These are phyloP conservation scores for Galerucella nymphaeae DNA, from an alignment of 2,888 invertebrate species.

Conservation along the genomic window DNA sequence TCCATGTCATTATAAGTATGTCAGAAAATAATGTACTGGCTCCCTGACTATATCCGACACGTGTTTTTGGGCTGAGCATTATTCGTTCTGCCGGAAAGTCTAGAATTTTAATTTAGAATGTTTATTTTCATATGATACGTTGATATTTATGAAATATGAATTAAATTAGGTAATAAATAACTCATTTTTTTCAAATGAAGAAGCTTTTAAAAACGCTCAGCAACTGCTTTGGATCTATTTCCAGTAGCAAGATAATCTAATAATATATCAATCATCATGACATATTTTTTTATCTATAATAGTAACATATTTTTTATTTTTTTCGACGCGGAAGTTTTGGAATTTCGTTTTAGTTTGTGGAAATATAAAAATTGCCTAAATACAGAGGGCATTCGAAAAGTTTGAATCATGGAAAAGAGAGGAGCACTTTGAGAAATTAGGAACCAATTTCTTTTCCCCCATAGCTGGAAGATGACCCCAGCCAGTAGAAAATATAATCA, in stretches of 20 bases:
- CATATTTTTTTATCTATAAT: constrained; percentile 4
- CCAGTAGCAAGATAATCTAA: not conserved
- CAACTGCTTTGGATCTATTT: not conserved
- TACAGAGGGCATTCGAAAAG: too few species aligned
- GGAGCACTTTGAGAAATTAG: too few species aligned
- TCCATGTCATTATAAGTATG: too few species aligned
- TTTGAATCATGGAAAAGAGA: too few species aligned
- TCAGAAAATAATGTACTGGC: not conserved
- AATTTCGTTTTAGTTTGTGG: not conserved
- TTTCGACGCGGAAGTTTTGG: not conserved
- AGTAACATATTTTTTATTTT: not conserved
- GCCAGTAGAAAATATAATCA: too few species aligned
- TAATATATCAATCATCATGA: not conserved
- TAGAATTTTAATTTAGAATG: constrained; percentile 8
- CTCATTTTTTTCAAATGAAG: not conserved
- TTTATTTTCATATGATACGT: not conserved
- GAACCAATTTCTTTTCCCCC: too few species aligned
- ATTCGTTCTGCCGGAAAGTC: not conserved
- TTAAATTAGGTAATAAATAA: constrained; percentile 11
- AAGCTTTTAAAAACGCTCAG: not conserved
- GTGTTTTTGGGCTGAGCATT: not conserved
- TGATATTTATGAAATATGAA: constrained; percentile 17
- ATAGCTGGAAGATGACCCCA: too few species aligned
- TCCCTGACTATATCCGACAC: not conserved
- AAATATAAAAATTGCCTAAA: not conserved